These are phyloP conservation scores for Lypha dubia DNA, from an alignment of 2,888 invertebrate genomes.

Conservation along the genomic window DNA sequence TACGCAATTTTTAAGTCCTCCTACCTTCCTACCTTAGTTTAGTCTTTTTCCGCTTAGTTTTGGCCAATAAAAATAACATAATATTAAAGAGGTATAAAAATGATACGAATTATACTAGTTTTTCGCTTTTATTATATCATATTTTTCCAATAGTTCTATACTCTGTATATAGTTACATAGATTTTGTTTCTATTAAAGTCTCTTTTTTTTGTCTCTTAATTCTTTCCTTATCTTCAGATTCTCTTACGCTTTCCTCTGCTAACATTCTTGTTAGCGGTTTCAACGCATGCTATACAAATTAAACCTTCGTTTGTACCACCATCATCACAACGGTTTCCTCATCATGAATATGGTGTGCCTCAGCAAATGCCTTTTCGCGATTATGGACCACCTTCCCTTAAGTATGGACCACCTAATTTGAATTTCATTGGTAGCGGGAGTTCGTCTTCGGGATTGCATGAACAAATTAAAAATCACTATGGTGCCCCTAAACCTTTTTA, in stretches of 20 bases:
- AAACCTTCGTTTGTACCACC: conserved; percentile 83
- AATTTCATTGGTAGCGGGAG: conserved; percentile 83
- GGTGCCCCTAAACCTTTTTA: conserved; percentile 83
- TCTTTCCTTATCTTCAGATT: conserved; percentile 71
- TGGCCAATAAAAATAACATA: too few relatives aligned
- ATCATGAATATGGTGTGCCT: conserved; percentile 83
- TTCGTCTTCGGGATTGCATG: conserved; percentile 76
- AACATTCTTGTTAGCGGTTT: conserved; percentile 71
- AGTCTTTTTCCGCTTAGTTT: too few relatives aligned
- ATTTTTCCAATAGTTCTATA: too few relatives aligned
- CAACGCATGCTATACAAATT: conserved; percentile 77
- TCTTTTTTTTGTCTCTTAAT: not conserved
- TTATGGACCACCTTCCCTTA: conserved; percentile 81
- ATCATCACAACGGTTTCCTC: conserved; percentile 84
- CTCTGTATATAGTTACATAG: too few relatives aligned
- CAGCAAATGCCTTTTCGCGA: conserved; percentile 81
- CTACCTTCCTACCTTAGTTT: too few relatives aligned
- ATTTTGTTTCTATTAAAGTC: too few relatives aligned
- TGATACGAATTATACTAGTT: too few relatives aligned
- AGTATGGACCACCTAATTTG: conserved; percentile 84
- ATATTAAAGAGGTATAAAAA: too few relatives aligned
- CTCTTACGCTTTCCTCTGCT: conserved; percentile 76
- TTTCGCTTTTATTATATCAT: too few relatives aligned
- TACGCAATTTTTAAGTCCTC: too few relatives aligned
- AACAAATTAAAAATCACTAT: conserved; percentile 82